A percentile compares a stretch with the other conserved stretches of the same genome.
Conservation (phyloP, 2,113 vertebrate genomes). For the Pomatorhinus ruficollis region DNA sequence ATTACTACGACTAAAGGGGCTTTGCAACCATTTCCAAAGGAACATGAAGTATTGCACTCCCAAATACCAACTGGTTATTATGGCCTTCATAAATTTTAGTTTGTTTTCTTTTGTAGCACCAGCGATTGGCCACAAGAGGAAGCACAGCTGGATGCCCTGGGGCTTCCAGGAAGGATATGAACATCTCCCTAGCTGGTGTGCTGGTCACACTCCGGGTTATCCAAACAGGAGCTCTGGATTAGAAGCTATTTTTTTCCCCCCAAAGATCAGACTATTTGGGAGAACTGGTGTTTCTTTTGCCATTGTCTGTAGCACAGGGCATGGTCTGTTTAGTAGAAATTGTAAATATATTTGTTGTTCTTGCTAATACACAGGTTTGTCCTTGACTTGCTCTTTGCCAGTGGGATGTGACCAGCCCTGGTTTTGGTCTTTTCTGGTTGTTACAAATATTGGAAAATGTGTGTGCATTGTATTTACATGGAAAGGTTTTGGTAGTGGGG, state of each 20-base stretch:
- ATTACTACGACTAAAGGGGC: neutral
- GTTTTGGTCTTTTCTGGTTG: neutral
- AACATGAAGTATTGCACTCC: neutral
- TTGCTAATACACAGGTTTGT: neutral
- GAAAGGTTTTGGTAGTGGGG: neutral
- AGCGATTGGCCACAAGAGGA: neutral
- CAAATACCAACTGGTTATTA: neutral
- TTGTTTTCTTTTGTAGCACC: neutral
- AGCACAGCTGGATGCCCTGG: neutral
- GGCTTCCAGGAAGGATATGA: neutral
- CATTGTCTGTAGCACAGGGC: neutral
- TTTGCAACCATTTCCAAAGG: neutral
- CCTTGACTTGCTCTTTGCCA: neutral
- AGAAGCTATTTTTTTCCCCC: neutral
- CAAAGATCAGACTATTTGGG: neutral
- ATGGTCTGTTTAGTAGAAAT: neutral
- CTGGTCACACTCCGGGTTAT: neutral
- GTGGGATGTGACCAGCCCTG: neutral
- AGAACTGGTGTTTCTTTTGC: neutral
- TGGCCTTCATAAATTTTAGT: neutral
- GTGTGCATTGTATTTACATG: neutral
- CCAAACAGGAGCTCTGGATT: neutral
- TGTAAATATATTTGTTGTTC: neutral
- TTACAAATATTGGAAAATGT: neutral
- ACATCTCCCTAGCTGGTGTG: neutral